Conservation (phyloP, 2,888 invertebrate genomes). For the Caprella mutica region DNA sequence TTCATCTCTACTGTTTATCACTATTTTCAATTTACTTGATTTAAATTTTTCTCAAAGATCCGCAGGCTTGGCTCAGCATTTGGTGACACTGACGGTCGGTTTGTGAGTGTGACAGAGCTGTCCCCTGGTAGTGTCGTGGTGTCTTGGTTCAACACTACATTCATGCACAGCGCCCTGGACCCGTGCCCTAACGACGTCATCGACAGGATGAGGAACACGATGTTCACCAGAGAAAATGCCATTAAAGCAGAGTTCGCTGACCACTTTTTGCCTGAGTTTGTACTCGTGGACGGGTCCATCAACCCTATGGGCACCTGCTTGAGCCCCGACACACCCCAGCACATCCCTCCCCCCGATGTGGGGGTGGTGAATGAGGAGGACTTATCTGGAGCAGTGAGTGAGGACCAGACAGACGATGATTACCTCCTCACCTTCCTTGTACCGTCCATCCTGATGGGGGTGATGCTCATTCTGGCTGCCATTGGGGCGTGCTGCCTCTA, state of each 20-base stretch:
- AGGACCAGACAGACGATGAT: conserved; percentile 41
- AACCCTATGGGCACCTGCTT: conserved; percentile 37
- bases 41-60: conserved; percentile 21
- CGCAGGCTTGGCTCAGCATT: conserved; percentile 39
- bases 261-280: conserved; percentile 34
- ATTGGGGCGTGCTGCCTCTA: conserved; percentile 80
- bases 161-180: conserved; percentile 54
- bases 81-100: conserved; percentile 39
- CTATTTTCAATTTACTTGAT: not conserved
- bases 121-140: conserved; percentile 41
- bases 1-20: too few relatives aligned
- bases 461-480: conserved; percentile 75
- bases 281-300: conserved; percentile 34
- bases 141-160: conserved; percentile 59
- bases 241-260: conserved; percentile 38
- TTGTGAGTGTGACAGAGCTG: conserved; percentile 37
- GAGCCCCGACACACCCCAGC: conserved; percentile 25
- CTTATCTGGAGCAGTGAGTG: too few relatives aligned
- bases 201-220: conserved; percentile 41
- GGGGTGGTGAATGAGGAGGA: conserved; percentile 25
- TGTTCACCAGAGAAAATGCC: conserved; percentile 40
- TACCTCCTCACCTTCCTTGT: conserved; percentile 64
- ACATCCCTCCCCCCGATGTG: conserved; percentile 37
- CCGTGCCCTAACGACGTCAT: conserved; percentile 57
- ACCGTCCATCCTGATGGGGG: conserved; percentile 67